A percentile compares a stretch with the other conserved stretches of the same genome.
These are phyloP conservation scores for Orthosia gothica DNA, from an alignment of 2,888 invertebrate species.

Conservation along the genomic window DNA sequence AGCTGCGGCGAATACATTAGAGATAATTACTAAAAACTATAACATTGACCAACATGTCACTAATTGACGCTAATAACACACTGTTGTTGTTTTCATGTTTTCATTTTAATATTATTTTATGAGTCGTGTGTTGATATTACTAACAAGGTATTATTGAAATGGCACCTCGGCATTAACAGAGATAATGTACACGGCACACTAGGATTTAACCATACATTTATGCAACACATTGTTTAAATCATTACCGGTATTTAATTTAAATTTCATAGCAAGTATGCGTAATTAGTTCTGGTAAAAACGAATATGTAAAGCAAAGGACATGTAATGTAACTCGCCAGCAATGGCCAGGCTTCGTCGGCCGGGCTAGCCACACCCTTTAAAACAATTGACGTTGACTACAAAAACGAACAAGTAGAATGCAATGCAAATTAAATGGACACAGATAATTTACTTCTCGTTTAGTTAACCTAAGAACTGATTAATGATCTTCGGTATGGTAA, in stretches of 20 bases:
- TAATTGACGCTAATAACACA: constrained; percentile 69
- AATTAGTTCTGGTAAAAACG: constrained; percentile 38
- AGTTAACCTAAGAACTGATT: constrained; percentile 25
- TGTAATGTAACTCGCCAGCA: constrained; percentile 17
- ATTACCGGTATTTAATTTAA: constrained; percentile 41
- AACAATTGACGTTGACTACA: constrained; percentile 23
- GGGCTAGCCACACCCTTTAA: constrained; percentile 35
- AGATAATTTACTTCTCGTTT: constrained; percentile 17
- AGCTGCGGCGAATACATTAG: constrained; percentile 17
- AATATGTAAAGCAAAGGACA: constrained; percentile 36
- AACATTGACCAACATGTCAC: constrained; percentile 59
- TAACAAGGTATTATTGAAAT: constrained; percentile 70
- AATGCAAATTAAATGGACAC: constrained; percentile 16
- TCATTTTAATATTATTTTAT: constrained; percentile 69
- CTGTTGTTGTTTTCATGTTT: constrained; percentile 67
- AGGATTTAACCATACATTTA: constrained; percentile 39
- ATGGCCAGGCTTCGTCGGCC: not conserved
- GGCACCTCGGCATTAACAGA: constrained; percentile 63
- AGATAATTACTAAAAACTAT: constrained; percentile 45
- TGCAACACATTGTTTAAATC: constrained; percentile 39
- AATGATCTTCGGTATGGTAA: constrained; percentile 37
- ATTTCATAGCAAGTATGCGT: constrained; percentile 43
- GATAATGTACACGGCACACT: constrained; percentile 39
- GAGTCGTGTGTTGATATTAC: constrained; percentile 64
- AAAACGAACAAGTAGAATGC: constrained; percentile 6